Evolutionary conservation across 2,888 invertebrate genomes (phyloP).

Genomic region (Phengaris arion): DNA sequence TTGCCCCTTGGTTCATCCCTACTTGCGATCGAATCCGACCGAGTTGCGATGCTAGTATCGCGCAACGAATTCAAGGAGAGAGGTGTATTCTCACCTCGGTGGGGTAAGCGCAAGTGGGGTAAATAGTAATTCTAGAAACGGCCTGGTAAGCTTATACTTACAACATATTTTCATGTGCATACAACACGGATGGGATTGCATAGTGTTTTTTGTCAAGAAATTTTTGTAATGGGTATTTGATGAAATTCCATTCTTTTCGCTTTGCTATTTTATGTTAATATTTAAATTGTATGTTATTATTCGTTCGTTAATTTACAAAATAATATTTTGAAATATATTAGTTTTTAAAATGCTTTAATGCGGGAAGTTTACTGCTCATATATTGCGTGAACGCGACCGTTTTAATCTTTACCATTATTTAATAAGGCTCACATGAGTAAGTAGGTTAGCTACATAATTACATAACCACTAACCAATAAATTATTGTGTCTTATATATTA

Average conservation of each 20-base stretch:
- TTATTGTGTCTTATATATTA: constrained; percentile 5
- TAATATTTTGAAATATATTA: background rate
- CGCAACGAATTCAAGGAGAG: constrained; percentile 42
- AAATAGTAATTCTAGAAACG: constrained; percentile 43
- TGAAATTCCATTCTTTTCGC: background rate
- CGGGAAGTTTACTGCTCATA: background rate
- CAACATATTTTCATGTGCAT: constrained; percentile 37
- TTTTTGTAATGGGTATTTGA: background rate
- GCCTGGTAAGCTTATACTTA: constrained; percentile 36
- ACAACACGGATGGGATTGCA: constrained; percentile 33
- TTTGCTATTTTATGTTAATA: background rate
- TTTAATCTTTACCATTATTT: constrained; percentile 29
- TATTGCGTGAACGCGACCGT: constrained; percentile 4
- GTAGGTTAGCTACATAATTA: constrained; percentile 29
- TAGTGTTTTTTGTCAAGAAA: constrained; percentile 7
- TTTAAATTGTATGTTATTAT: background rate
- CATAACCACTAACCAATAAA: constrained; percentile 9
- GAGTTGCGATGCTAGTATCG: constrained; percentile 55
- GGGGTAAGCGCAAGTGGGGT: constrained; percentile 59
- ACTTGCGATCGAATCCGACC: constrained; percentile 60
- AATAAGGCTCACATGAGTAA: constrained; percentile 23
- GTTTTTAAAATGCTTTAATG: background rate
- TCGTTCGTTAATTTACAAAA: too few species aligned
- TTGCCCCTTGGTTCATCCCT: constrained; percentile 71
- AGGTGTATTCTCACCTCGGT: constrained; percentile 50